Percentiles rank a stretch among this genome's conserved stretches.
Evolutionary conservation across 2,888 invertebrate species (phyloP).

Genomic region (Xanthia togata): DNA sequence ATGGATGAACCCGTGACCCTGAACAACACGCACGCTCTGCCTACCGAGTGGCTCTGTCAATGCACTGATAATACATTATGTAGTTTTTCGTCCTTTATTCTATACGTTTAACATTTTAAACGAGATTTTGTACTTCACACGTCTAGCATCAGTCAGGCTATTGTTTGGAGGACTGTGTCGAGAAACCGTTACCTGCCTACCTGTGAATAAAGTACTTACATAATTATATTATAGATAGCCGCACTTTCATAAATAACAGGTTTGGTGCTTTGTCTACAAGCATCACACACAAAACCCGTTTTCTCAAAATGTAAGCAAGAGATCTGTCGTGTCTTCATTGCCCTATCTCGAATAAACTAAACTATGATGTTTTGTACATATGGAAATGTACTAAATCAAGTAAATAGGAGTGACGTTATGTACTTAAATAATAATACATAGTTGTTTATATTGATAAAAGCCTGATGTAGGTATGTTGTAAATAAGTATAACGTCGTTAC

Average conservation of each 20-base stretch:
- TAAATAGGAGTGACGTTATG: conserved; percentile 13
- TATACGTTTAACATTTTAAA: background rate
- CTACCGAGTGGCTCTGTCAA: background rate
- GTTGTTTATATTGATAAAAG: conserved; percentile 1
- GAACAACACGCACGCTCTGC: background rate
- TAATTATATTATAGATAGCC: conserved; percentile 2
- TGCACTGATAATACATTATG: background rate
- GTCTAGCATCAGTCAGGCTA: background rate
- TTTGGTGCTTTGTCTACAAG: conserved; percentile 23
- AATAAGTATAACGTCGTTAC: background rate
- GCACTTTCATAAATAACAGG: conserved; percentile 12
- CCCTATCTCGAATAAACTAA: conserved; percentile 1
- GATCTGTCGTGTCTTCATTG: conserved; percentile 18
- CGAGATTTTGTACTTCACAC: conserved; percentile 1
- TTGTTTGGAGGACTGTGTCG: conserved; percentile 9
- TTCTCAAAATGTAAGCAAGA: conserved; percentile 7
- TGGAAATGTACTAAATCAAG: conserved; percentile 14
- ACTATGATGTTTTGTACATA: background rate
- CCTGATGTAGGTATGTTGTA: background rate
- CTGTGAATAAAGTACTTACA: background rate
- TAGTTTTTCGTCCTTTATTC: conserved; percentile 5
- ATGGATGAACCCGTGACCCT: conserved; percentile 6
- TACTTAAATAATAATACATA: background rate
- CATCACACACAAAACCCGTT: conserved; percentile 23
- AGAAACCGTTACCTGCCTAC: conserved; percentile 21